A percentile compares a stretch with the other conserved stretches of the same genome.
phyloP scores from a whole-genome alignment of 2,888 invertebrate species.

The Micoletzkya japonica region DNA sequence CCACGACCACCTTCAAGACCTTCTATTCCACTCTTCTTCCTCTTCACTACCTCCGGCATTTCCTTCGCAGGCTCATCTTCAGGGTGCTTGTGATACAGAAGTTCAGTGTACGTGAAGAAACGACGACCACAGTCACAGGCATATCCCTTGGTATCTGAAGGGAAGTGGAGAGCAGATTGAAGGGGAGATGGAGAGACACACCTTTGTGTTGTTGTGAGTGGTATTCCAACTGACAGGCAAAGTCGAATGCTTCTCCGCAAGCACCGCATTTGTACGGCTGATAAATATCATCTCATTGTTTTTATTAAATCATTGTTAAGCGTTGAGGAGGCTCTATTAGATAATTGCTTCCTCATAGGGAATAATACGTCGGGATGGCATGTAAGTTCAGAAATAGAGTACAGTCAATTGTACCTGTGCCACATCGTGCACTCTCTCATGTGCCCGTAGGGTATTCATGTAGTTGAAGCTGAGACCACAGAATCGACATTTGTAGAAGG shows the following conservation, averaged over 20 bases:
- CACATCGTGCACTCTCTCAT: slow-evolving; percentile 62
- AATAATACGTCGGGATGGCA: too few species aligned
- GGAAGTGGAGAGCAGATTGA: neutral
- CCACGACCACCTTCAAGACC: neutral
- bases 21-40: neutral
- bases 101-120: slow-evolving; percentile 62
- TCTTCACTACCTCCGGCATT: neutral
- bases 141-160: slow-evolving; percentile 57
- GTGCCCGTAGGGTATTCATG: slow-evolving; percentile 62
- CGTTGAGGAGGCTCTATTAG: neutral
- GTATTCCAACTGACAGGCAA: slow-evolving; percentile 60
- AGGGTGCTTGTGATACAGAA: slow-evolving; percentile 62
- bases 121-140: slow-evolving; percentile 63
- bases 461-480: slow-evolving; percentile 63
- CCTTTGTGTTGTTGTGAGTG: slow-evolving; percentile 52
- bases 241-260: slow-evolving; percentile 61
- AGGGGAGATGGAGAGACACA: neutral
- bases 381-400: neutral
- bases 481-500: slow-evolving; percentile 61
- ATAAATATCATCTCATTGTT: slow-evolving; percentile 27
- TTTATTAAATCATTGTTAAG: neutral
- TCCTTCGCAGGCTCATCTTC: slow-evolving; percentile 42
- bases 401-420: slow-evolving; percentile 44
- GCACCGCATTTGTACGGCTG: slow-evolving; percentile 61
- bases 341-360: too few species aligned